Base-by-base conservation (phyloP, 2,888 invertebrate species). In the Latrodectus hesperus region DNA sequence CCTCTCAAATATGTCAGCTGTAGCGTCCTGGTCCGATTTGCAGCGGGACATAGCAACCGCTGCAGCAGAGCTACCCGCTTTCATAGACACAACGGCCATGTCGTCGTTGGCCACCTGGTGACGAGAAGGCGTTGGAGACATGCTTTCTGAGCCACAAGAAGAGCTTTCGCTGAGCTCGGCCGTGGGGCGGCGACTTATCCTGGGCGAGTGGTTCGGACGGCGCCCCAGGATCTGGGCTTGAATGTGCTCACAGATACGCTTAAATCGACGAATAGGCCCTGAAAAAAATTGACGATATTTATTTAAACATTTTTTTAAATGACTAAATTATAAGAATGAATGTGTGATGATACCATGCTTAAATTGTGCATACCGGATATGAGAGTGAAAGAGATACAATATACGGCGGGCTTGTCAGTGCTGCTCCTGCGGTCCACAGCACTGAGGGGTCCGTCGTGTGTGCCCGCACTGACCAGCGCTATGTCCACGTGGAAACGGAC, bases 171-270 rank as follows among this genome's bases (percentile, higher is more conserved):
- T 95, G 90, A 95, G 93, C 90, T 95, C 95, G 52, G 94, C 93
- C 55, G 94, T 93, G 91, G 11, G 95, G 94, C 51, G 95, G 94
- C 26, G 95, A 94, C 89, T 86, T 77, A 90, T 90, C 79, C 90
- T 81, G 67, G 90, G 90, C 52, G 90, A 90, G 78, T 84, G 84
- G 84, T 89, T 83, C 65, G 86, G 88, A 82, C 92, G 91, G 90
- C 94, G 92, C 73, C 93, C 93, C 90, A 94, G 93, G 72, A 96
- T 96, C 90, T 97, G 96, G 55, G 96, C 95, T 92, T 99, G 98
- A 90, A 99, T 97, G 93, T 98, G 97, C 92, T 99, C 99, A 93
- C 98, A 98, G 90, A 99, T 97, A 91, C 98, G 94, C 82, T 98
- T 95, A 93, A 99, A 99, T 89, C 99, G 94, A 83, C 98, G 95